A percentile compares a stretch with the other conserved stretches of the same genome.
Evolutionary conservation across 1,140 invertebrate genomes (phyloP).

Genomic region (Calliopsis andreniformis): DNA sequence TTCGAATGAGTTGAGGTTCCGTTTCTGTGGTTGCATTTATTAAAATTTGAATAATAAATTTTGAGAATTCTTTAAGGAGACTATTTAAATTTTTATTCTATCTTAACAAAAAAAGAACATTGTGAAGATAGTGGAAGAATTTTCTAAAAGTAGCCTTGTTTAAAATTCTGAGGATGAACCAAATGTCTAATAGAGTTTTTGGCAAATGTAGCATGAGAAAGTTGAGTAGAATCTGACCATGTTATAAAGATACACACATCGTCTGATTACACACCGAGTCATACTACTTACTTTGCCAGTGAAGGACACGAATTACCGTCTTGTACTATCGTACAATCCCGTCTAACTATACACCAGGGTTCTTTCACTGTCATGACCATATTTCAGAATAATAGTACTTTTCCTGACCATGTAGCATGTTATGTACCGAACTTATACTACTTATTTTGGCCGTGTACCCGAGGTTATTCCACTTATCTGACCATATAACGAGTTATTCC

Average conservation of each 20-base stretch:
- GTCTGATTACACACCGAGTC: neutral
- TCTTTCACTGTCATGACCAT: slow-evolving; percentile 20
- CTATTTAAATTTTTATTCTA: no score
- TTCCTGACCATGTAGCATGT: slow-evolving; percentile 12
- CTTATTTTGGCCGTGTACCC: slow-evolving; percentile 42
- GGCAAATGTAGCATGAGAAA: no score
- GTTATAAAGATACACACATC: neutral
- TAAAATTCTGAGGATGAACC: no score
- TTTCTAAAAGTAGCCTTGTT: no score
- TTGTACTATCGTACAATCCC: neutral
- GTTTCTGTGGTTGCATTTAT: no score
- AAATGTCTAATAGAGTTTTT: no score
- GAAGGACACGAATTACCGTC: neutral
- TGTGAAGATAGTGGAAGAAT: no score
- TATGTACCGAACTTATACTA: slow-evolving; percentile 24
- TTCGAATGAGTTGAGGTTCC: no score
- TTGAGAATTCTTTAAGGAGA: no score
- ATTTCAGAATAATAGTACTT: slow-evolving; percentile 30
- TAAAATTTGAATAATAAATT: no score
- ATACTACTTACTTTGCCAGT: neutral
- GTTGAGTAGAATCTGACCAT: no score
- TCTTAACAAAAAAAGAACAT: no score
- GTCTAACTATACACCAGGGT: neutral
- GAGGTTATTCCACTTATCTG: slow-evolving; percentile 46
- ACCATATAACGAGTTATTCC: slow-evolving; percentile 43